phyloP scores from a whole-genome alignment of 2,113 vertebrate species.

The Cervus canadensis region DNA sequence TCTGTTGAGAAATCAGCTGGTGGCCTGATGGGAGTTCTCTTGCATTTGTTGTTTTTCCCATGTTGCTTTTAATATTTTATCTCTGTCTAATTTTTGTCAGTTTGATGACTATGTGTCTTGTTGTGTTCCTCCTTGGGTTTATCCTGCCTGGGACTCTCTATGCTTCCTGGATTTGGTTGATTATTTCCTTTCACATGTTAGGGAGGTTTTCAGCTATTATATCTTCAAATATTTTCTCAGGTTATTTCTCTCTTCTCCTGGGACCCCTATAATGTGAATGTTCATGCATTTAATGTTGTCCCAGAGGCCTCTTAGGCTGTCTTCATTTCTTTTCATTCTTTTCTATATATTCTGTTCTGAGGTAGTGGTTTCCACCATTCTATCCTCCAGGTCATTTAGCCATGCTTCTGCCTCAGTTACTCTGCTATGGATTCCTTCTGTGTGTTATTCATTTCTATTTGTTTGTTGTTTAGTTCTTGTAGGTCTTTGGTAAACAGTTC shows the following conservation, averaged over 20 bases:
- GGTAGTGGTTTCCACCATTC: neutral
- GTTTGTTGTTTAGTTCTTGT: neutral
- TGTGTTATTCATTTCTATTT: neutral
- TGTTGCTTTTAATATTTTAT: neutral
- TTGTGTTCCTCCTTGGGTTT: neutral
- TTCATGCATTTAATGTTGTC: neutral
- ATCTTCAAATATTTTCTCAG: neutral
- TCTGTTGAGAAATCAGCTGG: neutral
- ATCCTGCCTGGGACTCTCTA: neutral
- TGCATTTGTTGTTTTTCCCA: neutral
- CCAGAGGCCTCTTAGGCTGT: neutral
- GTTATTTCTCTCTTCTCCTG: neutral
- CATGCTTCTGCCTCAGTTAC: neutral
- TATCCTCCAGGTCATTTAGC: neutral
- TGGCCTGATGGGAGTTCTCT: neutral
- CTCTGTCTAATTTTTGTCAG: neutral
- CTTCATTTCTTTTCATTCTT: neutral
- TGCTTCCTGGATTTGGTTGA: neutral
- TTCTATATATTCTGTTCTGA: neutral
- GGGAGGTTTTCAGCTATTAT: neutral
- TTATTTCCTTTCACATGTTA: neutral
- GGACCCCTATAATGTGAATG: neutral
- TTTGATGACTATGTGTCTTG: neutral
- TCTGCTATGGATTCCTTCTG: neutral
- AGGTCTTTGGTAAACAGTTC: neutral